Conservation (phyloP, 2,113 vertebrate genomes). For the Chlamydotis undulata region DNA sequence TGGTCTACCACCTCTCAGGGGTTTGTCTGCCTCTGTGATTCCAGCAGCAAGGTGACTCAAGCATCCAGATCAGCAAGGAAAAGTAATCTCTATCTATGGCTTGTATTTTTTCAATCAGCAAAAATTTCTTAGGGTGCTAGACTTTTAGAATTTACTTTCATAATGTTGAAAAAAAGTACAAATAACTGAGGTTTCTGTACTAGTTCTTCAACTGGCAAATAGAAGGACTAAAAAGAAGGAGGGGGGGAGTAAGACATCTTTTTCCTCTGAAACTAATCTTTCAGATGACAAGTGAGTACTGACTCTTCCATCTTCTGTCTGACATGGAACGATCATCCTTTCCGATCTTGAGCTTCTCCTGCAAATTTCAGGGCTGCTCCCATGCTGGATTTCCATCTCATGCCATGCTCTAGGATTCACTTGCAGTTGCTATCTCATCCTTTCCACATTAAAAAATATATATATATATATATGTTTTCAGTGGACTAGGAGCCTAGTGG, state of each 20-base stretch:
- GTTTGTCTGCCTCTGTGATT: not conserved
- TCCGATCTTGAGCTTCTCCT: not conserved
- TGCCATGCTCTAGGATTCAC: not conserved
- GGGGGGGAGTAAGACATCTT: accelerated
- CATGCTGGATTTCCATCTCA: not conserved
- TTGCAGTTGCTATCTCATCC: not conserved
- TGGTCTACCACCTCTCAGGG: not conserved
- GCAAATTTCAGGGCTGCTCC: not conserved
- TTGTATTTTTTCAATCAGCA: not conserved
- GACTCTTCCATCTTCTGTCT: not conserved
- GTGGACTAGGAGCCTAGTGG: not conserved
- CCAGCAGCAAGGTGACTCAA: not conserved
- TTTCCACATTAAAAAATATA: not conserved
- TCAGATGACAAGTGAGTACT: not conserved
- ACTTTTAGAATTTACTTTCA: not conserved
- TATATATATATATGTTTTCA: not conserved
- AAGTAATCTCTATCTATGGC: not conserved
- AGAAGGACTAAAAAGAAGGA: not conserved
- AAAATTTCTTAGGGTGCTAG: not conserved
- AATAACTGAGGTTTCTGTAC: not conserved
- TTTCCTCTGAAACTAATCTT: not conserved
- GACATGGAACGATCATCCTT: accelerated
- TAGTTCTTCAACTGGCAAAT: not conserved
- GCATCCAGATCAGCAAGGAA: not conserved
- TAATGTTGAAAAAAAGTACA: not conserved